Base-by-base conservation (phyloP, 2,113 vertebrate genomes). In the Erpornis zantholeuca region DNA sequence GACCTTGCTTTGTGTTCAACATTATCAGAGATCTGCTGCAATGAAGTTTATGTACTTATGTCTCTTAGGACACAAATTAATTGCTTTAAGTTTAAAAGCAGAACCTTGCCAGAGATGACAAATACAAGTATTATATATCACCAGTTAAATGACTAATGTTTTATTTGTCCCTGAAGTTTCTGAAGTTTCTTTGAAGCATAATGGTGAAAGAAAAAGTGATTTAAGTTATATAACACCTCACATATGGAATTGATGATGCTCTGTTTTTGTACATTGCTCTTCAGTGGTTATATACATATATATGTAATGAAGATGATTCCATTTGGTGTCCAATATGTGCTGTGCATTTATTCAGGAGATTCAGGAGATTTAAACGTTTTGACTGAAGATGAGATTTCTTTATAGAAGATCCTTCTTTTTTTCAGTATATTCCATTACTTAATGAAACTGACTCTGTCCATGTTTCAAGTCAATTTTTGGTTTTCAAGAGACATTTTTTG, bases 91-190 rank as follows among this genome's bases (percentile, higher is more conserved):
- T 68, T 81, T 77, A 66, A 86, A 94, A 83, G 63, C 28, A 80
- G 69, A 91, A 40, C 33, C 12, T 38, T 90, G 50, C 57, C 87
- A 90, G 70, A 83, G 77, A 70, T 90, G 81, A 57, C 65, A 87
- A 91, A 76, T 40, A 31, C 5, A 24, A 70, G 36, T 73, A 57
- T 54, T 87, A 33, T 47, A 21, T 82, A 49, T 65, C 78, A 88
- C n/a, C 35, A 59, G 45, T 87, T 92, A 85, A 89, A 76, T 82
- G 87, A 87, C 49, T 94, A 68, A 82, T 76, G 70, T 72, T 90
- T 92, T 86, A 94, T 71, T 85, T 89, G 38, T 79, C 78, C 91
- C 95, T 90, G 78, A 92, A 93, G 79, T 66, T 87, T 87, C 56
- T 91, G 57, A n/a, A n/a, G n/a, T n/a, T n/a, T n/a, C n/a, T n/a